These are phyloP conservation scores for Hypotaenidia okinawae DNA, from an alignment of 2,797 vertebrate species.

Conservation along the genomic window DNA sequence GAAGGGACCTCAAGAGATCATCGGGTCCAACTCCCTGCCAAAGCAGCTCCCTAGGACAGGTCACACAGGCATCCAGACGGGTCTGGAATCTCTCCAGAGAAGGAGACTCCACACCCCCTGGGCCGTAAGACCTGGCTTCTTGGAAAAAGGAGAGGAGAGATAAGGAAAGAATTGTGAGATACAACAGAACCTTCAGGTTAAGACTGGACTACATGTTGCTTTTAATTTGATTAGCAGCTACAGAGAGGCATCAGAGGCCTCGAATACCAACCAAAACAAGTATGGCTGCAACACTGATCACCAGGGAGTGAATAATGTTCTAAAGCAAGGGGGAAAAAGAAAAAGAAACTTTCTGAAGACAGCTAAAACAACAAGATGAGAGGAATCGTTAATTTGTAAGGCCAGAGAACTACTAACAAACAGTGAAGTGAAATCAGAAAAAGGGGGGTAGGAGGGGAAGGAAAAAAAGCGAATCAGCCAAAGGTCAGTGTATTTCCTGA, in stretches of 20 bases:
- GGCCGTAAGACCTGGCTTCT: not conserved
- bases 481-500: not conserved
- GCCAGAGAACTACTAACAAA: not conserved
- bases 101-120: too few relatives aligned
- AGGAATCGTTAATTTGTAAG: not conserved
- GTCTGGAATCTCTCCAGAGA: too few relatives aligned
- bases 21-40: too few relatives aligned
- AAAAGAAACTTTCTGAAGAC: not conserved
- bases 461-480: not conserved
- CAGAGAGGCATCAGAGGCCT: not conserved
- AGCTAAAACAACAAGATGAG: not conserved
- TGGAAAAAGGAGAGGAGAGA: not conserved
- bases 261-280: not conserved
- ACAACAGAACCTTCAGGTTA: not conserved
- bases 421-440: not conserved
- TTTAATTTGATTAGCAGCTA: not conserved
- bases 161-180: not conserved
- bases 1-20: too few relatives aligned
- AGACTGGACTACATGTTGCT: accelerated
- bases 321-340: too few relatives aligned
- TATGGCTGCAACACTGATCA: not conserved
- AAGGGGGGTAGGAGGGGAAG: too few relatives aligned
- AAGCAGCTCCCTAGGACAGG: too few relatives aligned
- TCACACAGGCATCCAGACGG: too few relatives aligned
- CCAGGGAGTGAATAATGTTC: accelerated